Evolutionary conservation across 2,888 invertebrate genomes (phyloP).

Genomic region (Odiellus spinosus): DNA sequence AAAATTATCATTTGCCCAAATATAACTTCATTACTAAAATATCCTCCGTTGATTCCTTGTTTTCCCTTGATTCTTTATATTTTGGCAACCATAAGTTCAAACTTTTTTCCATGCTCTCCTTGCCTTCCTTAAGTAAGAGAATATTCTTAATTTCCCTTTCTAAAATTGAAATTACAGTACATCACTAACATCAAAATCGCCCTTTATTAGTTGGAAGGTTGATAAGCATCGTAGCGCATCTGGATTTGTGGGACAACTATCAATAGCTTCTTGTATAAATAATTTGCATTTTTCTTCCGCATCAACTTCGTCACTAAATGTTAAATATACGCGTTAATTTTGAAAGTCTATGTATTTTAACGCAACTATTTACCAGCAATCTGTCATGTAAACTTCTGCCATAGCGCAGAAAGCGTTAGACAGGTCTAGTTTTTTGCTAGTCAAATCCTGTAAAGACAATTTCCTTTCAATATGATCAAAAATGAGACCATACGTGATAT

Average conservation of each 20-base stretch:
- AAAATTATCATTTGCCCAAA: no score
- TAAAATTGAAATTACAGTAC: background rate
- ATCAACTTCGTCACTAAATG: conserved; percentile 29
- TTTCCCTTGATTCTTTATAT: conserved; percentile 19
- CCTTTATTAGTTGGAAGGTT: conserved; percentile 28
- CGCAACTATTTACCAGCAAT: conserved; percentile 30
- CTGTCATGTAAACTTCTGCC: conserved; percentile 34
- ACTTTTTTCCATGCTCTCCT: conserved; percentile 27
- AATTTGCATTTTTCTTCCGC: conserved; percentile 31
- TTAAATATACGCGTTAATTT: no score
- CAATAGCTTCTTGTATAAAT: conserved; percentile 29
- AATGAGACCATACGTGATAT: no score
- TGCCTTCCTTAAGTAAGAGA: conserved; percentile 24
- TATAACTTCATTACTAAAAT: no score
- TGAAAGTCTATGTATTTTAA: no score
- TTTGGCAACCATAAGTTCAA: conserved; percentile 32
- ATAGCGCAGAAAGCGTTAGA: conserved; percentile 32
- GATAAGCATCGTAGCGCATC: conserved; percentile 32
- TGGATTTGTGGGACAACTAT: conserved; percentile 28
- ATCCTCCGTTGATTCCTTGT: background rate
- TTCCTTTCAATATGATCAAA: no score
- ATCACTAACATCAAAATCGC: conserved; percentile 22
- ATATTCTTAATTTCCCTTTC: background rate
- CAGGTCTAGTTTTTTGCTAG: conserved; percentile 22
- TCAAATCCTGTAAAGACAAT: no score